Conservation (phyloP, 2,113 vertebrate species). For the Gallinago paraguaiae region DNA sequence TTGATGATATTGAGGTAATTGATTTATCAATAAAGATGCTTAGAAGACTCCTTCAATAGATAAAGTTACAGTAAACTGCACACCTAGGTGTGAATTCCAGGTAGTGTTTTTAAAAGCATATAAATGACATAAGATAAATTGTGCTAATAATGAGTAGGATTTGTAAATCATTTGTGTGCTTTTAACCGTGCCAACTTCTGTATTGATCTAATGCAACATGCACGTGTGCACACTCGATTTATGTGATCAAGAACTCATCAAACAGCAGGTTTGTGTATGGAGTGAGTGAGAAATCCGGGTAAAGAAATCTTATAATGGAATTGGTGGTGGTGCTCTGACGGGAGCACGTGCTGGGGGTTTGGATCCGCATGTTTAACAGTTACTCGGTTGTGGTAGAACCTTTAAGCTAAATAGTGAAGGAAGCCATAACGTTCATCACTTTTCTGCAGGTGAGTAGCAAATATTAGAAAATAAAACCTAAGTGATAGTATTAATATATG, state of each 20-base stretch:
- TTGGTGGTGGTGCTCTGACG: background rate
- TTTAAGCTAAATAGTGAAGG: background rate
- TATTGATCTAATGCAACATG: background rate
- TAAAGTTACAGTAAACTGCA: background rate
- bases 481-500: background rate
- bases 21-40: background rate
- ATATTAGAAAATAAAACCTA: background rate
- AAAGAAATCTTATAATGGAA: background rate
- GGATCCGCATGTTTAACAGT: background rate
- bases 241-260: background rate
- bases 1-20: slow-evolving; percentile 96
- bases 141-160: background rate
- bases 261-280: background rate
- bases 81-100: background rate
- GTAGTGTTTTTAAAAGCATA: background rate
- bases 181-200: background rate
- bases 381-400: background rate
- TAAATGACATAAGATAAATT: background rate
- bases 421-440: background rate
- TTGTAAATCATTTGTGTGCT: background rate
- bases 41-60: background rate
- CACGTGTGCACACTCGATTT: background rate
- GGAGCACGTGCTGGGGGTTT: background rate
- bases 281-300: background rate
- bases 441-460: background rate